phyloP scores from a whole-genome alignment of 2,888 invertebrate genomes.

The Andrena trimmerana region DNA sequence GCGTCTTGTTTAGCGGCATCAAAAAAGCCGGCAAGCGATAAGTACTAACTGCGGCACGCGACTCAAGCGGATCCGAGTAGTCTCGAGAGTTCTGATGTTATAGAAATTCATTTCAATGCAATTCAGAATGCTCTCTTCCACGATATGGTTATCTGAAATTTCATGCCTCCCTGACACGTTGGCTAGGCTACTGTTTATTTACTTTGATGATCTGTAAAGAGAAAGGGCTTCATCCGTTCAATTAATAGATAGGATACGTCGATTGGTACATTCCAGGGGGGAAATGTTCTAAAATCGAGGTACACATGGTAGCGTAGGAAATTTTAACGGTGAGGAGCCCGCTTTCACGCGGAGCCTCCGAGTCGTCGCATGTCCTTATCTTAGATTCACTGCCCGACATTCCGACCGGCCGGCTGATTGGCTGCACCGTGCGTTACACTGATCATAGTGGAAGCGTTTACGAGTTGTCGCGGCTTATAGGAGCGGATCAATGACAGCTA shows the following conservation, averaged over 20 bases:
- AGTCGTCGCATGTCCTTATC: conserved; percentile 71
- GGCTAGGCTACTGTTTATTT: background rate
- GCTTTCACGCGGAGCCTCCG: conserved; percentile 67
- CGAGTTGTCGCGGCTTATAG: conserved; percentile 66
- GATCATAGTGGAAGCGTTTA: conserved; percentile 68
- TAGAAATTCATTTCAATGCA: conserved; percentile 4
- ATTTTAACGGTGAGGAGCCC: conserved; percentile 51
- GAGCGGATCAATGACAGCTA: conserved; percentile 73
- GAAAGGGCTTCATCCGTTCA: background rate
- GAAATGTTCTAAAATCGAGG: conserved; percentile 3
- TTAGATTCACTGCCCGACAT: conserved; percentile 74
- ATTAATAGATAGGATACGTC: conserved; percentile 2
- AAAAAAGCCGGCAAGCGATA: conserved; percentile 70
- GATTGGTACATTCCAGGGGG: background rate
- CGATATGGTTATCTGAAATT: background rate
- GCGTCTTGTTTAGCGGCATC: conserved; percentile 75
- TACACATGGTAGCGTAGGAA: conserved; percentile 26
- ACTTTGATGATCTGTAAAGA: background rate
- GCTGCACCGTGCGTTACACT: conserved; percentile 68
- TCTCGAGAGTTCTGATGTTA: conserved; percentile 19
- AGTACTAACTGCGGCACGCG: conserved; percentile 69
- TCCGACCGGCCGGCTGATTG: conserved; percentile 66
- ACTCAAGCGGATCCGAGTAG: conserved; percentile 37
- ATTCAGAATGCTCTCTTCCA: background rate
- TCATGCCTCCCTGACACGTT: background rate